phyloP scores from a whole-genome alignment of 2,888 invertebrate genomes.

The Agonum fuliginosum region DNA sequence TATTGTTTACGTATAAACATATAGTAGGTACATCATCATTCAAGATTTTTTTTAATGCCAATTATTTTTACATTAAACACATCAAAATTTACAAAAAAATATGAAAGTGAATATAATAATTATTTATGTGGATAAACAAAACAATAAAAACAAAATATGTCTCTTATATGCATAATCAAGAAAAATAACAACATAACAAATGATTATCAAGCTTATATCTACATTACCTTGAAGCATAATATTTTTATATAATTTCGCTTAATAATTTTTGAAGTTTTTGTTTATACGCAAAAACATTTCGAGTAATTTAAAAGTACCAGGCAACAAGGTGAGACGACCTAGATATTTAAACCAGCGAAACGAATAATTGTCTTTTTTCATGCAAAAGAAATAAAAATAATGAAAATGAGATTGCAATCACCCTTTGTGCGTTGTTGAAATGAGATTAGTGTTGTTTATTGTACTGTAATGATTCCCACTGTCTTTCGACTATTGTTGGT shows the following conservation, averaged over 20 bases:
- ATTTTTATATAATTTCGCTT: background rate
- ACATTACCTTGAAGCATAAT: slow-evolving; percentile 13
- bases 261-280: background rate
- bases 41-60: slow-evolving; percentile 4
- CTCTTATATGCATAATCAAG: background rate
- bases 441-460: slow-evolving; percentile 20
- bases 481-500: slow-evolving; percentile 22
- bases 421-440: slow-evolving; percentile 32
- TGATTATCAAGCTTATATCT: background rate
- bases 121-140: too few relatives aligned
- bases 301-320: slow-evolving; percentile 29
- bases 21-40: slow-evolving; percentile 1
- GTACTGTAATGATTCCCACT: background rate
- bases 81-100: too few relatives aligned
- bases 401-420: slow-evolving; percentile 32
- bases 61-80: slow-evolving; percentile 28
- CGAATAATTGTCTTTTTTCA: slow-evolving; percentile 44
- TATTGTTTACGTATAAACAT: slow-evolving; percentile 22
- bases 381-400: slow-evolving; percentile 35
- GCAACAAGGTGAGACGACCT: slow-evolving; percentile 40
- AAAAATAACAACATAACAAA: background rate
- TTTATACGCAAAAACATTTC: slow-evolving; percentile 29
- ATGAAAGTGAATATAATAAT: too few relatives aligned
- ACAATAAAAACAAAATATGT: background rate
- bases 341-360: slow-evolving; percentile 43